Percentiles rank a stretch among this genome's conserved stretches.
Conservation (phyloP, 2,797 vertebrate species). For the Nannoperca obscura region DNA sequence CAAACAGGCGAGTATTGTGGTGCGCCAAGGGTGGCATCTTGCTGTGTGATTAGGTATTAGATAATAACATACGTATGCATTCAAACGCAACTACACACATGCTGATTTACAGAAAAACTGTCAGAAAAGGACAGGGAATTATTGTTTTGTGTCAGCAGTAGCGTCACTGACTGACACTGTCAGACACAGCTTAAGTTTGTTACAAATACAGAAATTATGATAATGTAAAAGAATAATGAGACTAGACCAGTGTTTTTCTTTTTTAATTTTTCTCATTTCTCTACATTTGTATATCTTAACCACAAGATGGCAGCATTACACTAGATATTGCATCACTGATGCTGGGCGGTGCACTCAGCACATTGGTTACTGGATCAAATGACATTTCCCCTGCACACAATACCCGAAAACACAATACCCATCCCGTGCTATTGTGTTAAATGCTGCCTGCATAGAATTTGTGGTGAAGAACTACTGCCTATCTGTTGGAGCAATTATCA, state of each 20-base stretch:
- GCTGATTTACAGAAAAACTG: background rate
- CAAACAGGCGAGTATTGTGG: slow-evolving; percentile 8
- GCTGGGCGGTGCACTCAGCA: background rate
- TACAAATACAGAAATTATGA: background rate
- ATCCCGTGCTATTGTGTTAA: background rate
- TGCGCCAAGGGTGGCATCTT: background rate
- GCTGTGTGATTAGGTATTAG: background rate
- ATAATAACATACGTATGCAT: background rate
- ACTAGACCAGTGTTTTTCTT: background rate
- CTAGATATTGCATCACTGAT: background rate
- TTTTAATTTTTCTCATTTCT: too few species aligned
- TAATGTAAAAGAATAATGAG: background rate
- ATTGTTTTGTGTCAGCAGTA: background rate
- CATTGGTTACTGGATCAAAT: slow-evolving; percentile 5
- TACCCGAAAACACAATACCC: background rate
- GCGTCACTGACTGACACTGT: background rate
- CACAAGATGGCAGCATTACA: slow-evolving; percentile 66
- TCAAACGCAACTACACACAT: background rate
- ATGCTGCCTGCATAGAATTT: background rate
- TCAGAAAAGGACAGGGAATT: background rate
- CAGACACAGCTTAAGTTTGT: background rate
- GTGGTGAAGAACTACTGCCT: background rate
- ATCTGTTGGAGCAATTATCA: slow-evolving; percentile 12
- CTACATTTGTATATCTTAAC: slow-evolving; percentile 1
- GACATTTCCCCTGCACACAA: background rate